A percentile compares a stretch with the other conserved stretches of the same genome.
Evolutionary conservation across 2,797 vertebrate genomes (phyloP).

Genomic region (Cirrhinus molitorella): DNA sequence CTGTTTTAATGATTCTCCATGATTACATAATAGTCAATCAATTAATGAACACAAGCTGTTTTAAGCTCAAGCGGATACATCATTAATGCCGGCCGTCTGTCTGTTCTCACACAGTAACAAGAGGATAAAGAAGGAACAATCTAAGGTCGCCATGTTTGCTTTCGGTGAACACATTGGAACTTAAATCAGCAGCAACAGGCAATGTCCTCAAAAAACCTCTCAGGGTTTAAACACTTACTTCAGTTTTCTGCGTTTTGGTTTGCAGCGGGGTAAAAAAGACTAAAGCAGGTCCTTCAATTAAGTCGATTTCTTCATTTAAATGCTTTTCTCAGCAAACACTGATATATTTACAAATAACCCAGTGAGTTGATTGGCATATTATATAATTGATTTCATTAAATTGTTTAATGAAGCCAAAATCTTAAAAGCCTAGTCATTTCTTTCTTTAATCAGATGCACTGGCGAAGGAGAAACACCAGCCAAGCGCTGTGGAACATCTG

Average conservation of each 20-base stretch:
- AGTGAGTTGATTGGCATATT: not conserved
- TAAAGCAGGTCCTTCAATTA: not conserved
- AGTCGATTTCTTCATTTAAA: not conserved
- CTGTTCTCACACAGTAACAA: conserved; percentile 39
- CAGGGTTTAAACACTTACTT: not conserved
- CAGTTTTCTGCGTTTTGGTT: not conserved
- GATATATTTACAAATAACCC: not conserved
- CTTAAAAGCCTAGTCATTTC: conserved; percentile 53
- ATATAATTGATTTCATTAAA: not conserved
- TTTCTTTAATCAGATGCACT: conserved; percentile 58
- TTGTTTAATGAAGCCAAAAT: conserved; percentile 17
- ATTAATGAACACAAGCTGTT: conserved; percentile 65
- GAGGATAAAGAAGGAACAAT: conserved; percentile 23
- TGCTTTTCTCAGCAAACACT: not conserved
- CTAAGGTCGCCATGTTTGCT: not conserved
- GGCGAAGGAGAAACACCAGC: conserved; percentile 38
- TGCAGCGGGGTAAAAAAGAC: conserved; percentile 40
- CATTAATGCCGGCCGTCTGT: conserved; percentile 59
- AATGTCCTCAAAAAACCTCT: not conserved
- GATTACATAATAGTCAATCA: conserved; percentile 65
- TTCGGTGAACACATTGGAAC: not conserved
- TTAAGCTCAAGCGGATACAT: conserved; percentile 55
- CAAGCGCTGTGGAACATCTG: conserved; percentile 62
- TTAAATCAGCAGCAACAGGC: not conserved
- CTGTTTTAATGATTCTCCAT: conserved; percentile 64